A percentile compares a stretch with the other conserved stretches of the same genome.
These are phyloP conservation scores for Diacarnus erythraeanus DNA, from an alignment of 37 sponge, comb jelly and placozoan species.

Conservation along the genomic window DNA sequence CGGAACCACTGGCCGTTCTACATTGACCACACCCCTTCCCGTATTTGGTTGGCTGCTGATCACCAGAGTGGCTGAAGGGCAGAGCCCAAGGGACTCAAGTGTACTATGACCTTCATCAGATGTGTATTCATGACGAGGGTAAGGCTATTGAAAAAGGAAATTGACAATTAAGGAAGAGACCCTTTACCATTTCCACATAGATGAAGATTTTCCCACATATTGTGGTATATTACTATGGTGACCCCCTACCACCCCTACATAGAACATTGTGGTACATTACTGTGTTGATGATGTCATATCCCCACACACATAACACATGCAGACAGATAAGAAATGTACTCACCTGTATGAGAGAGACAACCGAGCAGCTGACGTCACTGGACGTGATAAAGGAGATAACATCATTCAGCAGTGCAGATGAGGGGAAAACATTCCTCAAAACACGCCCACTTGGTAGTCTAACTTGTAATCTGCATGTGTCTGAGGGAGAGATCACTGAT, in stretches of 20 bases:
- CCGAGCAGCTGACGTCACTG: not conserved
- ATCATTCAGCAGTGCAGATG: constrained; percentile 31
- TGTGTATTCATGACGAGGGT: constrained; percentile 56
- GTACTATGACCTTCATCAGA: constrained; percentile 13
- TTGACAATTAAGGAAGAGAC: not conserved
- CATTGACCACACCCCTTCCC: not conserved
- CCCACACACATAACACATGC: no score
- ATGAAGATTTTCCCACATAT: no score
- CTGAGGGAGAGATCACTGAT: not conserved
- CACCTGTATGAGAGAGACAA: constrained; percentile 12
- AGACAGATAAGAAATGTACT: not conserved
- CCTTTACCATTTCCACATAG: not conserved
- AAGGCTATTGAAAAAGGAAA: constrained; percentile 31
- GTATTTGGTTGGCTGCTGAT: constrained; percentile 1
- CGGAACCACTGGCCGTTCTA: not conserved
- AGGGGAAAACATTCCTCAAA: constrained; percentile 35
- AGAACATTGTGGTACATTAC: no score
- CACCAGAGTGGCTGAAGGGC: constrained; percentile 65
- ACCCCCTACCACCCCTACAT: no score
- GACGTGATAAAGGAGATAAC: constrained; percentile 22
- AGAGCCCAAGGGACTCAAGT: constrained; percentile 48
- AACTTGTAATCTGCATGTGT: constrained; percentile 22
- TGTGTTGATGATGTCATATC: no score
- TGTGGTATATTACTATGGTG: no score
- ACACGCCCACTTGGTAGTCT: constrained; percentile 46